Evolutionary conservation across 1,140 invertebrate genomes (phyloP).

Genomic region (Oscheius sp.): DNA sequence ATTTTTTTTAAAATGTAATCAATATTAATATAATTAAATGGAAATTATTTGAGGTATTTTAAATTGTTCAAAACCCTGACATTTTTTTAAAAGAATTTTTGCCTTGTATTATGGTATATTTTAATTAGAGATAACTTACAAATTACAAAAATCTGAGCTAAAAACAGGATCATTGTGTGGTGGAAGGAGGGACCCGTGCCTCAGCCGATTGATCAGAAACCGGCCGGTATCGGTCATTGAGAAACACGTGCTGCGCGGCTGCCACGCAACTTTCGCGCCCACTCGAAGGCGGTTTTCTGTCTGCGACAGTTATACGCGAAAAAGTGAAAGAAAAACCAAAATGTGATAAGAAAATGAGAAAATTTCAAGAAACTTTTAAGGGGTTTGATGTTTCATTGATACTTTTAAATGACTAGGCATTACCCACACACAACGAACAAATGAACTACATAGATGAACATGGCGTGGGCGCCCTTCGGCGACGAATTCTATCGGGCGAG

Average conservation of each 20-base stretch:
- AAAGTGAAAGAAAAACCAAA: background rate
- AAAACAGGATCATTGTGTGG: slow-evolving; percentile 1
- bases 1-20: background rate
- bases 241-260: background rate
- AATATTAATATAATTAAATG: background rate
- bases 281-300: background rate
- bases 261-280: background rate
- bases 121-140: too few relatives aligned
- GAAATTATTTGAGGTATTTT: too few relatives aligned
- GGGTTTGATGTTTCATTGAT: too few relatives aligned
- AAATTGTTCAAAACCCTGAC: too few relatives aligned
- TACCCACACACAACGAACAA: background rate
- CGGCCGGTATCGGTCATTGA: background rate
- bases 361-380: too few relatives aligned
- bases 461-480: background rate
- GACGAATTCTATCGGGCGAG: background rate
- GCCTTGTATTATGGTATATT: too few relatives aligned
- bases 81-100: slow-evolving; percentile 1
- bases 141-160: slow-evolving; percentile 27
- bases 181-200: background rate
- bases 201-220: background rate
- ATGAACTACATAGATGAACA: background rate
- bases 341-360: too few relatives aligned
- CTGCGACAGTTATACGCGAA: background rate
- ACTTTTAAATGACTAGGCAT: background rate